Base-by-base conservation (phyloP, 2,113 vertebrate species). In the Festucalex cinctus region DNA sequence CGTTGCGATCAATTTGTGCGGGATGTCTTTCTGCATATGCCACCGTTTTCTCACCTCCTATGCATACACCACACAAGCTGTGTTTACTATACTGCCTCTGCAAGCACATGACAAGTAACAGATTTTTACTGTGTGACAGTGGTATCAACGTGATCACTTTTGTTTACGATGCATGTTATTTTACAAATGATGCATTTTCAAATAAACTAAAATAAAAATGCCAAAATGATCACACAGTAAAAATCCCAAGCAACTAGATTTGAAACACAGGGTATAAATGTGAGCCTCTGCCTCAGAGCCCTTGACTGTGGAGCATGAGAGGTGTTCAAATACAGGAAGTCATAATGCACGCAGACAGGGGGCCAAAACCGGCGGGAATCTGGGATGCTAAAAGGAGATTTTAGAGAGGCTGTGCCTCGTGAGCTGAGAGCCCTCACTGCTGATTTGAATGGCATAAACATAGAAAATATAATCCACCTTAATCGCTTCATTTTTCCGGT, bases 1-100 rank as follows among this genome's bases (percentile, higher is more conserved):
- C 87, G 83, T 87, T 79, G 91, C 70, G 63, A 86, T 90, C 91
- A 89, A 89, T 80, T 66, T 39, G 60, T 89, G 73, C 76, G 76
- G 89, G 90, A 93, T 88, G 85, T 94, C 93, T 94, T 91, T 90
- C 86, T 1, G 67, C 65, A 77, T 91, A 89, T 91, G 78, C 88
- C 88, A 57, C 89, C 26, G 0, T 71, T 76, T 73, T 77, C 68
- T 69, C 71, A 75, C 66, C 70, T 76, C 54, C 58, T 56, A 65
- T 77, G 9, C 71, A 28, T 68, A 68, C 58, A 59, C 24, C 66
- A 80, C 63, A 70, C 66, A 78, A 72, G 63, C 73, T 69, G 44
- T 73, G 59, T 71, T 77, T 78, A 73, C 66, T 70, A 63, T 67
- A 63, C 70, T 53, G 53, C 57, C 58, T 71, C 74, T 67, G 65